A percentile compares a stretch with the other conserved stretches of the same genome.
phyloP scores from a whole-genome alignment of 2,888 invertebrate genomes.

The Dryadula phaetusa region DNA sequence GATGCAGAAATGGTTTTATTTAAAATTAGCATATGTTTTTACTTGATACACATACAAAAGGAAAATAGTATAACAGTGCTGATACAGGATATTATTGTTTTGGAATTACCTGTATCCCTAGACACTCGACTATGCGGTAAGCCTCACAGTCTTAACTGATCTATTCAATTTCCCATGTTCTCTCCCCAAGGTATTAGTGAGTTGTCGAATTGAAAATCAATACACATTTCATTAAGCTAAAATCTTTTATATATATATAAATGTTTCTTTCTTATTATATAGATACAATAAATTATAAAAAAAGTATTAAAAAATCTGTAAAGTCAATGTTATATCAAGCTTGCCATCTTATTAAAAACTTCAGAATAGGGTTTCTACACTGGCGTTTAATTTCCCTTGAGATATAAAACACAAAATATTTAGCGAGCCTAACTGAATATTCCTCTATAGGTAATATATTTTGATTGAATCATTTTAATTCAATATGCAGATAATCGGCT shows the following conservation, averaged over 20 bases:
- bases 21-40: slow-evolving; percentile 59
- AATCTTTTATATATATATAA: neutral
- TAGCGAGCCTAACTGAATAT: slow-evolving; percentile 60
- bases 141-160: slow-evolving; percentile 52
- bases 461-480: slow-evolving; percentile 63
- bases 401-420: slow-evolving; percentile 69
- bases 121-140: slow-evolving; percentile 61
- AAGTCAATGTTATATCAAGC: slow-evolving; percentile 43
- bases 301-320: neutral
- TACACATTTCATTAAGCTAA: neutral
- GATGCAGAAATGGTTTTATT: too few relatives aligned
- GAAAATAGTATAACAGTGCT: slow-evolving; percentile 56
- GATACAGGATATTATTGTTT: slow-evolving; percentile 64
- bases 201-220: slow-evolving; percentile 32
- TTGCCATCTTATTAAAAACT: slow-evolving; percentile 35
- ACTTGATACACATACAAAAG: slow-evolving; percentile 59
- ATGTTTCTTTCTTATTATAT: neutral
- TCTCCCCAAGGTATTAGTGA: slow-evolving; percentile 32
- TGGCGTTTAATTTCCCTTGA: slow-evolving; percentile 69
- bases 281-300: neutral
- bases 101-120: slow-evolving; percentile 59
- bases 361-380: slow-evolving; percentile 63
- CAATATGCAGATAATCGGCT: slow-evolving; percentile 19
- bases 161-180: slow-evolving; percentile 36
- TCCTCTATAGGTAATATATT: slow-evolving; percentile 57